Percentiles rank a stretch among this genome's conserved stretches.
These are phyloP conservation scores for Morus bassanus DNA, from an alignment of 2,797 vertebrate species.

Conservation along the genomic window DNA sequence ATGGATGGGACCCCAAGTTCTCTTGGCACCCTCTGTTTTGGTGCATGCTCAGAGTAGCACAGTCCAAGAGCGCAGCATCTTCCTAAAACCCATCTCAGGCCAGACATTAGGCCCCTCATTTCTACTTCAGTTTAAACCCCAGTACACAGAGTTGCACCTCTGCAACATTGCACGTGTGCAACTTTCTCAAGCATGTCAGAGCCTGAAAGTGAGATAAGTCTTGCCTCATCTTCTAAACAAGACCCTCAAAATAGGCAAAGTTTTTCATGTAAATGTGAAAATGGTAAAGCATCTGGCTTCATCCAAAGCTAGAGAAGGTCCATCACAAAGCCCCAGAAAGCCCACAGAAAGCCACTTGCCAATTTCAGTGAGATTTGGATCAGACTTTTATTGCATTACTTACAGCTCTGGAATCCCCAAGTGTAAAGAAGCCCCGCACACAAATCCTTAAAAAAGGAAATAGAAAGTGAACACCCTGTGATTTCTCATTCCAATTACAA, in stretches of 20 bases:
- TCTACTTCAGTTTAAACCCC: not conserved
- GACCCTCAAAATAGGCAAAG: not conserved
- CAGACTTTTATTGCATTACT: conserved; percentile 38
- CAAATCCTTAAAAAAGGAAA: conserved; percentile 12
- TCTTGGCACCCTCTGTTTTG: not conserved
- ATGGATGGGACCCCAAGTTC: not conserved
- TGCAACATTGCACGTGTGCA: not conserved
- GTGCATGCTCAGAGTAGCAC: not conserved
- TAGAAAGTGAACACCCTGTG: conserved; percentile 33
- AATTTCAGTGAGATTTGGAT: conserved; percentile 6
- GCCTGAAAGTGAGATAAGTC: not conserved
- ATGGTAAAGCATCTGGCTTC: not conserved
- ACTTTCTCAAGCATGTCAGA: not conserved
- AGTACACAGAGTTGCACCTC: not conserved
- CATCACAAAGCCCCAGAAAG: conserved; percentile 11
- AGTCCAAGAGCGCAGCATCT: not conserved
- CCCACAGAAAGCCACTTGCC: not conserved
- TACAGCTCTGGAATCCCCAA: conserved; percentile 45
- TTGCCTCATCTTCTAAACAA: not conserved
- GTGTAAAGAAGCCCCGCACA: conserved; percentile 23
- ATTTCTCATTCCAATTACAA: conserved; percentile 47
- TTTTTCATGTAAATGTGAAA: not conserved
- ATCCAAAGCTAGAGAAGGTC: not conserved
- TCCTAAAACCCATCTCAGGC: not conserved
- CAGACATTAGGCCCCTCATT: not conserved